Evolutionary conservation across 2,888 invertebrate species (phyloP), one percentile per base, ranked within the genome.

Genomic region (Stenoptilia bipunctidactyla): DNA sequence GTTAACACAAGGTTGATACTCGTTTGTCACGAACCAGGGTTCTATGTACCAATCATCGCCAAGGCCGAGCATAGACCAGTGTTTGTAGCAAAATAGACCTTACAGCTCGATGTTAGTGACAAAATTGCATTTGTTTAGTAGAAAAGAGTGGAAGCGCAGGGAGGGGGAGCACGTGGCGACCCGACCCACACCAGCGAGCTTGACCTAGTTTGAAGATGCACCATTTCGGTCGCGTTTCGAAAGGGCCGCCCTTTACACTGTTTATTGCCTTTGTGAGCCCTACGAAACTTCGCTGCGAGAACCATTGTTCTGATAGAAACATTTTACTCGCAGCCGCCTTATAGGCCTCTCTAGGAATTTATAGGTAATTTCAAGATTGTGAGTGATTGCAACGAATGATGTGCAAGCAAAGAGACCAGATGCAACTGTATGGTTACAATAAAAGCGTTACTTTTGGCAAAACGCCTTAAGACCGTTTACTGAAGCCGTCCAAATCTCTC

Each of bases 151-250:
- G 46, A n/a, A 41, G 42, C 42, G 36, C 43, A 45, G 49, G 58
- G 37, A 61, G 62, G 61, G 48, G 61, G 51, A 66, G 59, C 76
- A 75, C 77, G 76, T 75, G 70, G 64, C 53, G 46, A 58, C 56
- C 73, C 69, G 63, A 65, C 68, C 67, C 53, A 58, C 67, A 61
- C 20, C n/a, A 67, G 63, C 72, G 77, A 77, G 77, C 74, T 80
- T 80, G 80, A 80, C 80, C 80, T 55, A 80, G 71, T 72, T 80
- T 60, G 58, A 64, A 64, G 75, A 74, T 76, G 79, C 79, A 80
- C 69, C 79, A 75, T 75, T 77, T 74, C 62, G 70, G 68, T 66
- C 67, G 67, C 65, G 61, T 68, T 73, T 61, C 61, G 60, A 66
- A 66, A 66, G 69, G 66, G 61, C 66, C 59, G 59, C 69, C 67